A percentile compares a stretch with the other conserved stretches of the same genome.
Evolutionary conservation across 2,797 vertebrate genomes (phyloP).

Genomic region (Malacoctenus gilli): DNA sequence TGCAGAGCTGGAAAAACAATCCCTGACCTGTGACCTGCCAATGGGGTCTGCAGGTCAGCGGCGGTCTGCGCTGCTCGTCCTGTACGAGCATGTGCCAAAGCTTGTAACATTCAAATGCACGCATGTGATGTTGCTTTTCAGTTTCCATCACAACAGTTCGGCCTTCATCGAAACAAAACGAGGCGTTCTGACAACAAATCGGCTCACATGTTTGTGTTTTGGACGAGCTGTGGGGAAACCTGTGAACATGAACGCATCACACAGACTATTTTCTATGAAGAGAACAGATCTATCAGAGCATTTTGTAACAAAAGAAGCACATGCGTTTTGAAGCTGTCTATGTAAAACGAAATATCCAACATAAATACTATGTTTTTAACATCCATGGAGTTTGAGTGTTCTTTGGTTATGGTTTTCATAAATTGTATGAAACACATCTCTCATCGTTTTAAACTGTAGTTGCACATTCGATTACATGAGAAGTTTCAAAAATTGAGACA

Average conservation of each 20-base stretch:
- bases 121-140: too few relatives aligned
- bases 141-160: too few relatives aligned
- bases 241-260: slow-evolving; percentile 26
- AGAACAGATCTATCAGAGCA: slow-evolving; percentile 50
- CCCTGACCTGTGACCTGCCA: slow-evolving; percentile 24
- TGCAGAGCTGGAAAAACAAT: slow-evolving; percentile 53
- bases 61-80: background rate
- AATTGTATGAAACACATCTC: too few relatives aligned
- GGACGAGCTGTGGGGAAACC: background rate
- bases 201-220: background rate
- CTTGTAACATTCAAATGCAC: too few relatives aligned
- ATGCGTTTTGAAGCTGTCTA: slow-evolving; percentile 58
- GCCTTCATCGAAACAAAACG: too few relatives aligned
- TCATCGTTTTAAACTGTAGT: too few relatives aligned
- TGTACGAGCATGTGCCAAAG: too few relatives aligned
- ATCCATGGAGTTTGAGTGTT: slow-evolving; percentile 31
- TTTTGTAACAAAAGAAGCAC: slow-evolving; percentile 61
- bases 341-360: slow-evolving; percentile 29
- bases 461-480: too few relatives aligned
- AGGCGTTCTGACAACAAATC: background rate
- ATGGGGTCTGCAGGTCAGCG: too few relatives aligned
- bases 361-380: slow-evolving; percentile 45
- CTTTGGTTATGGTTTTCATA: too few relatives aligned
- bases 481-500: too few relatives aligned
- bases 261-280: slow-evolving; percentile 51